A percentile compares a stretch with the other conserved stretches of the same genome.
phyloP scores from a whole-genome alignment of 37 sponge, comb jelly and placozoan species.

The Hormiphora californensis region DNA sequence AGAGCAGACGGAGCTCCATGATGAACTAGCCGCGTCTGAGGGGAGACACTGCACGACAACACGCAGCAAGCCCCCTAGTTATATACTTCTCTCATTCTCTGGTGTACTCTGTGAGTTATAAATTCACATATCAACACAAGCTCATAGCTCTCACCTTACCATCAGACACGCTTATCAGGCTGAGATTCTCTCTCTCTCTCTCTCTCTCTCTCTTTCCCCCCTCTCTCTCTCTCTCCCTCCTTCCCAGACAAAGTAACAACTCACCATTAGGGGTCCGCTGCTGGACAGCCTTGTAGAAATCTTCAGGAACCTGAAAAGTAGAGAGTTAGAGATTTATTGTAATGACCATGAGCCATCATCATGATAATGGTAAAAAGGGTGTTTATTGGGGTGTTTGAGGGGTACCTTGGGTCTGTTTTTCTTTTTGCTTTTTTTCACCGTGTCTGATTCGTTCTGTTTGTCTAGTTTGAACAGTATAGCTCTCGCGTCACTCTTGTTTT shows the following conservation, averaged over 20 bases:
- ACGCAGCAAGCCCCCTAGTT: too few relatives aligned
- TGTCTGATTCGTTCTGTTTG: background rate
- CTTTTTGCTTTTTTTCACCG: background rate
- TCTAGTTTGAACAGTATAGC: background rate
- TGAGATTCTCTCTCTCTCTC: background rate
- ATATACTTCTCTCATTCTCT: too few relatives aligned
- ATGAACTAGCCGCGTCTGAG: too few relatives aligned
- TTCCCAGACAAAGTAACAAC: background rate
- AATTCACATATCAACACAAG: too few relatives aligned
- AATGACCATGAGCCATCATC: background rate
- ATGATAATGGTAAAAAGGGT: too few relatives aligned
- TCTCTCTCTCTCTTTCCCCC: background rate
- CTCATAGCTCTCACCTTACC: too few relatives aligned
- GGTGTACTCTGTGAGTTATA: too few relatives aligned
- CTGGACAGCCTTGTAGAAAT: slow-evolving; percentile 23
- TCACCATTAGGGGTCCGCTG: slow-evolving; percentile 22
- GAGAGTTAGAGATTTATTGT: background rate
- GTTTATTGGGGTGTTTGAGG: too few relatives aligned
- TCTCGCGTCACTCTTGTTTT: background rate
- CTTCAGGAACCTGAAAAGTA: slow-evolving; percentile 34
- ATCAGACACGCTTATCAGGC: too few relatives aligned
- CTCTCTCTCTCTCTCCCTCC: background rate
- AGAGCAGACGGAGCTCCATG: too few relatives aligned
- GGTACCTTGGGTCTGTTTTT: background rate
- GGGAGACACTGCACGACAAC: too few relatives aligned